phyloP scores from a whole-genome alignment of 30 jellyfish, hydroid and myxozoan genomes.

The Haliclystus octoradiatus region DNA sequence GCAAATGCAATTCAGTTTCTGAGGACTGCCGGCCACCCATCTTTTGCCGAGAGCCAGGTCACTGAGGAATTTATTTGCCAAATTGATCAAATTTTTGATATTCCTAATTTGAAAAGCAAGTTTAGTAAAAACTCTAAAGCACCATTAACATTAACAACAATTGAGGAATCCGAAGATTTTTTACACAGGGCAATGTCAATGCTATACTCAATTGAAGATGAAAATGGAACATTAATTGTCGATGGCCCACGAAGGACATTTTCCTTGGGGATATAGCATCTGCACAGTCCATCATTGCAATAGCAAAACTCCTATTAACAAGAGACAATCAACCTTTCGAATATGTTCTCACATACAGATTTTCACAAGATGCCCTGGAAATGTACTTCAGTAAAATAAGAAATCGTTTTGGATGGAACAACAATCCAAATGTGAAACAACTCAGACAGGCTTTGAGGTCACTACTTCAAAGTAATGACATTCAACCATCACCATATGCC shows the following conservation, averaged over 20 bases:
- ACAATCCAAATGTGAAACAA: slow-evolving; percentile 17
- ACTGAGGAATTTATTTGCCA: slow-evolving; percentile 6
- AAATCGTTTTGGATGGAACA: slow-evolving; percentile 42
- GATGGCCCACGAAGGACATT: background rate
- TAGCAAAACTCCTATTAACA: background rate
- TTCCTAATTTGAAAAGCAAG: slow-evolving; percentile 14
- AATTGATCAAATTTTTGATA: slow-evolving; percentile 11
- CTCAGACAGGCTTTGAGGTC: slow-evolving; percentile 17
- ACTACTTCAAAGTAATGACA: slow-evolving; percentile 10
- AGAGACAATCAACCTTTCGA: slow-evolving; percentile 4
- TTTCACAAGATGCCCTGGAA: slow-evolving; percentile 29
- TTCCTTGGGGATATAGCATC: background rate
- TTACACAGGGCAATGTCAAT: background rate
- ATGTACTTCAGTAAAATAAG: slow-evolving; percentile 28
- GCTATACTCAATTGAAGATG: background rate
- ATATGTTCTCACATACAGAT: slow-evolving; percentile 13
- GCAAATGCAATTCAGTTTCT: slow-evolving; percentile 19
- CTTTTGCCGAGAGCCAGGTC: slow-evolving; percentile 10
- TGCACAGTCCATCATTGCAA: background rate
- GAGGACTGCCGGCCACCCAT: slow-evolving; percentile 5
- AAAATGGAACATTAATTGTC: background rate
- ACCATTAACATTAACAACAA: slow-evolving; percentile 7
- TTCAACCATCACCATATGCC: slow-evolving; percentile 11
- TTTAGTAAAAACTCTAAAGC: slow-evolving; percentile 19
- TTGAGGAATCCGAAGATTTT: background rate